These are phyloP conservation scores for Trypoxylon attenuatum DNA, from an alignment of 2,888 invertebrate genomes.

Conservation along the genomic window DNA sequence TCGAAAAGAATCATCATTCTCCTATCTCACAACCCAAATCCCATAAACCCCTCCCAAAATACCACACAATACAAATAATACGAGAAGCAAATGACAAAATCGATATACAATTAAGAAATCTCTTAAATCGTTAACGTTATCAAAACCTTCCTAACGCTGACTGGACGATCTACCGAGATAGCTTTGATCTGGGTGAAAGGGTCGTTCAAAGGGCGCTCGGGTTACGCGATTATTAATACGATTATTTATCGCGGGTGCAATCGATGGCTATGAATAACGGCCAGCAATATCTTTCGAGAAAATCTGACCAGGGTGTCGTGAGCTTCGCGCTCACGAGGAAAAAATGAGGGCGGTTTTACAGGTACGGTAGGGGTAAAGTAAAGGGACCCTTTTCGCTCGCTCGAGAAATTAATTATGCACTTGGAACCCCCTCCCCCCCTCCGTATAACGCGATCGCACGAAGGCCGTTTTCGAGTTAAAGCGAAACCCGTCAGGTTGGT, in stretches of 20 bases:
- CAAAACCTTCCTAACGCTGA: too few species aligned
- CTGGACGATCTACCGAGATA: too few species aligned
- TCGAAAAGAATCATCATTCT: too few species aligned
- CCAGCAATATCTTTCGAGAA: constrained; percentile 29
- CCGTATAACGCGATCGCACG: background rate
- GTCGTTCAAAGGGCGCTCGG: too few species aligned
- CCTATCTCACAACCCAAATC: too few species aligned
- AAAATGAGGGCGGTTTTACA: background rate
- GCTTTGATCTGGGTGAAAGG: too few species aligned
- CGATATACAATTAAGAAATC: too few species aligned
- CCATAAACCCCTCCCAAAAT: too few species aligned
- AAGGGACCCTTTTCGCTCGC: constrained; percentile 10
- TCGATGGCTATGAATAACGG: constrained; percentile 36
- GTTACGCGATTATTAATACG: constrained; percentile 43
- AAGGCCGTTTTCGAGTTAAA: background rate
- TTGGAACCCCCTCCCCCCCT: constrained; percentile 3
- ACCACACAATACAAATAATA: too few species aligned
- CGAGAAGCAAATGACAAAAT: too few species aligned
- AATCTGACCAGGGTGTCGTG: constrained; percentile 31
- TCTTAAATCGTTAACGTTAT: too few species aligned
- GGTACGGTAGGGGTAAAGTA: background rate
- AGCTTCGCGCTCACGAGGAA: background rate
- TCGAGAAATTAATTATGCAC: constrained; percentile 38
- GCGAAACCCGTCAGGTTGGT: background rate
- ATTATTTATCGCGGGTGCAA: constrained; percentile 46